Base-by-base conservation (phyloP, 1,140 invertebrate species). In the Meloidogyne floridensis region DNA sequence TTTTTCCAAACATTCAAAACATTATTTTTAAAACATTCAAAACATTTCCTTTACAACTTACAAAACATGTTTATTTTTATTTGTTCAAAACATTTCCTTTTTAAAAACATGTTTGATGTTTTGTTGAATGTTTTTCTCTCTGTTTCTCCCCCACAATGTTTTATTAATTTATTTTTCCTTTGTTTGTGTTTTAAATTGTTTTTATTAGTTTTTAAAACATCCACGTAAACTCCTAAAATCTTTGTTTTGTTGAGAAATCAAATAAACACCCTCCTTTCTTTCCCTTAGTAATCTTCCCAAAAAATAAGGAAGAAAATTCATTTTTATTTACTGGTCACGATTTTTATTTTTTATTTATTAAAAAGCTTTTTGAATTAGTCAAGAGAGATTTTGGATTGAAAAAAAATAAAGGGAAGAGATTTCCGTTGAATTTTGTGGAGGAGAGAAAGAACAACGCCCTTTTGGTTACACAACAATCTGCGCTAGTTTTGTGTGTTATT, bases 401-500 rank as follows among this genome's bases (percentile, higher is more conserved):
- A n/a, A n/a, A 65, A 65, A 65, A 65, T 7, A 6, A 65, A 59
- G 13, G 3, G 15, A n/a, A 65, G n/a, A 65, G n/a, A 65, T 65
- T 65, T 65, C 59, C 59, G 59, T 65, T 65, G 59, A 65, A 65
- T 15, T 59, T 59, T 59, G 13, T 9, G 7, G 13, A 65, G 5
- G 59, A 5, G 2, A n/a, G 15, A n/a, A 3, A 13, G 8, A n/a
- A 2, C 15, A 65, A 65, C 15, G 59, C 59, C 59, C 59, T 65
- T 65, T 65, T 65, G 59, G 59, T 65, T 65, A n/a, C 59, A 65
- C n/a, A 65, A 65, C n/a, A 65, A n/a, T n/a, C n/a, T n/a, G 7
- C 4, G n/a, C 3, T 59, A 15, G 9, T 56, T 56, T 11, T 9
- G 8, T 59, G 15, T 3, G 56, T 59, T 59, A 4, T 59, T 11